Percentiles rank a stretch among this genome's conserved stretches.
Evolutionary conservation across 2,888 invertebrate species (phyloP).

Genomic region (Ischnus inquisitorius): DNA sequence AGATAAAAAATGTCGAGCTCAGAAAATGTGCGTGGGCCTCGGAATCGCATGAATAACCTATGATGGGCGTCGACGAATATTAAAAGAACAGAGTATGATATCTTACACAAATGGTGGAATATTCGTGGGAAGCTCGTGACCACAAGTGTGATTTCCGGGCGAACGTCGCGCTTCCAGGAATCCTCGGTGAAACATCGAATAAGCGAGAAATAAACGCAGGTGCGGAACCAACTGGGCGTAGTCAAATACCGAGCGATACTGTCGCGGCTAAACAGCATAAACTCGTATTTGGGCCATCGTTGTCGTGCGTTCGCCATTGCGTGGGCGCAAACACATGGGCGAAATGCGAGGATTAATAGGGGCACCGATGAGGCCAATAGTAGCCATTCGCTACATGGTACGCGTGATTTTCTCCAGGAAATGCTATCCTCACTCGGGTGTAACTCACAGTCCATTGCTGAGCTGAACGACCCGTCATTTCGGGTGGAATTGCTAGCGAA

Average conservation of each 20-base stretch:
- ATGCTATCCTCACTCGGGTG: slow-evolving; percentile 15
- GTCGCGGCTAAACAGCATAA: neutral
- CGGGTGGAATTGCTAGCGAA: neutral
- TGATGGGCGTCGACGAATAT: neutral
- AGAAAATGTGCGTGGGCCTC: neutral
- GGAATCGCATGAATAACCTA: neutral
- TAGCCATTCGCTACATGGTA: neutral
- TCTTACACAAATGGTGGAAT: neutral
- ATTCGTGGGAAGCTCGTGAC: neutral
- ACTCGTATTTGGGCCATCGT: neutral
- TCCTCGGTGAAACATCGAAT: slow-evolving; percentile 6
- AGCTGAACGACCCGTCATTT: neutral
- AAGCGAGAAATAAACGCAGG: neutral
- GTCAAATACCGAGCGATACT: slow-evolving; percentile 27
- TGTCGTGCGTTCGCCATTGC: slow-evolving; percentile 3
- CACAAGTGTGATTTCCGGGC: neutral
- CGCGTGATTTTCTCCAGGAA: neutral
- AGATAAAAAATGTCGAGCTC: neutral
- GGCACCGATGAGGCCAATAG: neutral
- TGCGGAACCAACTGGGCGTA: neutral
- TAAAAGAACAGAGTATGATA: neutral
- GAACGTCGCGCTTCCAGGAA: neutral
- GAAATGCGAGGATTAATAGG: slow-evolving; percentile 18
- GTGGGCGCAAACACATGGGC: slow-evolving; percentile 11
- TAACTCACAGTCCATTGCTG: neutral